Percentiles rank a stretch among this genome's conserved stretches.
Conservation (phyloP, 2,113 vertebrate species). For the Carassius auratus region DNA sequence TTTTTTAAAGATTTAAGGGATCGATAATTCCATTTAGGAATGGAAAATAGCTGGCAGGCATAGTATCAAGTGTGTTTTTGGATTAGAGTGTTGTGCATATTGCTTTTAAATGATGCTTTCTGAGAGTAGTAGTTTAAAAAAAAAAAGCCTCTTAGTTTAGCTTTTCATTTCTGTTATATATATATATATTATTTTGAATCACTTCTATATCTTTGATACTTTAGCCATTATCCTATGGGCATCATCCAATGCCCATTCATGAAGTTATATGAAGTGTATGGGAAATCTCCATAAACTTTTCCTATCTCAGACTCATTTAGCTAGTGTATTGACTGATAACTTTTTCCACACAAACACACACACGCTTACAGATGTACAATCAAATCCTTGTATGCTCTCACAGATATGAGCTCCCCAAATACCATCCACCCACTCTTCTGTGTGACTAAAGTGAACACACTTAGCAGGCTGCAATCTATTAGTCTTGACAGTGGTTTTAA, state of each 20-base stretch:
- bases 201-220: too few relatives aligned
- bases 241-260: too few relatives aligned
- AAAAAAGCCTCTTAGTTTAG: too few relatives aligned
- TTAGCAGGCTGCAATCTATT: conserved; percentile 15
- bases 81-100: background rate
- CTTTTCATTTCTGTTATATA: too few relatives aligned
- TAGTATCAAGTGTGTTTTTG: background rate
- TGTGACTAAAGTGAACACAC: conserved; percentile 15
- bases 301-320: background rate
- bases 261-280: too few relatives aligned
- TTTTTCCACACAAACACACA: background rate
- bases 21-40: conserved; percentile 45
- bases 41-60: conserved; percentile 13
- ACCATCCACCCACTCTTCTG: background rate
- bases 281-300: too few relatives aligned
- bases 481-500: conserved; percentile 25
- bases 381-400: conserved; percentile 43
- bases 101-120: background rate
- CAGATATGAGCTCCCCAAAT: conserved; percentile 10
- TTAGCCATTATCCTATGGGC: too few relatives aligned
- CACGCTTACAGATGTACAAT: conserved; percentile 51
- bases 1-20: conserved; percentile 32
- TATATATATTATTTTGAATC: too few relatives aligned
- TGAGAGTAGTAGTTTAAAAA: too few relatives aligned
- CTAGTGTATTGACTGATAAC: background rate